Conservation (phyloP, 1,140 invertebrate genomes). For the Laupala kohalensis region DNA sequence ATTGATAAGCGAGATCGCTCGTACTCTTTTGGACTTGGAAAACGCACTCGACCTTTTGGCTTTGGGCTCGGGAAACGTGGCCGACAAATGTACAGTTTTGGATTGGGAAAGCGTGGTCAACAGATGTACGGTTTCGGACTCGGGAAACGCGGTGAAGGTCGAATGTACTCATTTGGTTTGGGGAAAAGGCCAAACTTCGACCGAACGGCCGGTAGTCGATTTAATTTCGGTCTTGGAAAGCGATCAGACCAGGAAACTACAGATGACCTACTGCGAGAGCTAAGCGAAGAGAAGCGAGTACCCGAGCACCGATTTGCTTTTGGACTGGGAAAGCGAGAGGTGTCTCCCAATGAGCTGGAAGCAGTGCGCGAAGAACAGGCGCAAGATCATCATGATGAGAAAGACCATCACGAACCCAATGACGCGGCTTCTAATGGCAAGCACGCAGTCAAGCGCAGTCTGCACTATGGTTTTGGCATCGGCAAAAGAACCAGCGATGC, state of each 20-base stretch:
- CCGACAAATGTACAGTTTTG: conserved; percentile 29
- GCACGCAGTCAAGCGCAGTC: conserved; percentile 6
- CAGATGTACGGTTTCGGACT: conserved; percentile 26
- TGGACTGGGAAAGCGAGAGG: conserved; percentile 15
- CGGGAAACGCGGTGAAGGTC: conserved; percentile 25
- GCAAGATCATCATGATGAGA: not conserved
- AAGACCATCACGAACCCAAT: not conserved
- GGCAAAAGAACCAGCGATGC: conserved; percentile 6
- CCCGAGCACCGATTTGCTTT: conserved; percentile 10
- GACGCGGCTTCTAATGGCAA: not conserved
- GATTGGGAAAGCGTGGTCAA: conserved; percentile 28
- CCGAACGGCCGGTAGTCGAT: conserved; percentile 3
- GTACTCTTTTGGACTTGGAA: conserved; percentile 44
- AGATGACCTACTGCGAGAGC: not conserved
- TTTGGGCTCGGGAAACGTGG: conserved; percentile 18
- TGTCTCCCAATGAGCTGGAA: conserved; percentile 7
- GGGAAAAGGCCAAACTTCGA: conserved; percentile 15
- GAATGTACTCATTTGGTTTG: conserved; percentile 17
- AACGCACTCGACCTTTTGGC: conserved; percentile 28
- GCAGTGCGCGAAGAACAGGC: not conserved
- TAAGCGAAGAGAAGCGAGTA: conserved; percentile 3
- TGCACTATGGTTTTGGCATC: conserved; percentile 10
- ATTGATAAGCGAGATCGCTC: conserved; percentile 21
- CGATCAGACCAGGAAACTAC: not conserved
- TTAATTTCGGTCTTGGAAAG: conserved; percentile 16